Base-by-base conservation (phyloP, 2,888 invertebrate genomes). In the Diadegma fenestrale region DNA sequence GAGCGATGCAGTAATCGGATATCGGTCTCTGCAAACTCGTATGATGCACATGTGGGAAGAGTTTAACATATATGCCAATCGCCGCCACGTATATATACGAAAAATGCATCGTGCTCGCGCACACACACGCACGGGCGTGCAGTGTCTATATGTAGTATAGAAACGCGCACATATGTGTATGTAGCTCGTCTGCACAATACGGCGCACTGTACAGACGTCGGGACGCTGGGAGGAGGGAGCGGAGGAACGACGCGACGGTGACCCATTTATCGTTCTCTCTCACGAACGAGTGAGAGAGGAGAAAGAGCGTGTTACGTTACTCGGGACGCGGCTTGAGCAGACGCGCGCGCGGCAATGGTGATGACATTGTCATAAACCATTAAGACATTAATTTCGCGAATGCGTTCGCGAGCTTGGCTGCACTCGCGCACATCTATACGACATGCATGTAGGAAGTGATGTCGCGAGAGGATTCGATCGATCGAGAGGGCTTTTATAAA, bases 201-300 rank as follows among this genome's bases (percentile, higher is more conserved):
- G 17, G 75, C 45, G 22, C 64, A 17, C 58, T 54, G 72, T 73
- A 78, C 68, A 73, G 19, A 64, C 88, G 90, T 81, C 61, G 80
- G 82, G 76, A 80, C 63, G 81, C 58, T 77, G 78, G 58, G 26
- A 37, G 37, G 37, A 68, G 81, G 73, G 68, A 75, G 79, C 48
- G 41, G 66, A 43, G 79, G 68, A 48, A 77, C 72, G 77, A 76
- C 80, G 73, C 84, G 75, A 80, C 89, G 89, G 88, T 91, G 92
- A 92, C 92, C 92, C 90, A 92, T 92, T 92, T 92, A 91, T 91
- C 92, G 89, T 87, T 84, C 87, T 69, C 80, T 66, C 85, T 64
- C 77, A 75, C 75, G 69, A 78, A 41, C 22, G 58, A 26, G n/a
- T 17, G 30, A n/a, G 30, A 51, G 61, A 19, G 54, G 8, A 54